Base-by-base conservation (phyloP, 2,888 invertebrate genomes). In the Rhamphomyia laevipes region DNA sequence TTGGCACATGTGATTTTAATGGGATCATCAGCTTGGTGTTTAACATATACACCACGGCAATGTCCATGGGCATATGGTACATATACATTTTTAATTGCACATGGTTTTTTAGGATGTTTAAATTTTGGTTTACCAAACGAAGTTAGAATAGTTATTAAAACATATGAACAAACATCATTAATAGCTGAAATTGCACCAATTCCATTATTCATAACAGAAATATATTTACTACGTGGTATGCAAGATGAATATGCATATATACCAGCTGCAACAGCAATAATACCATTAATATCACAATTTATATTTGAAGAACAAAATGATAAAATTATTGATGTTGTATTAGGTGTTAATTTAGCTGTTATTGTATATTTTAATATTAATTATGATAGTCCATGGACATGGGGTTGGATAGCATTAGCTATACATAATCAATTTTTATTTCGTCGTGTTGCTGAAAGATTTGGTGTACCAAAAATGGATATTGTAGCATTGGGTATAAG, bases 401-500 rank as follows among this genome's bases (percentile, higher is more conserved):
- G 51, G 21, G 58, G 58, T 13, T 38, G 56, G 23, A 48, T 55
- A 15, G 55, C 57, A 2, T 33, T 58, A 12, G 21, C 47, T 6
- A 42, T 49, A 16, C 27, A 57, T 9, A 58, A 58, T 48, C 55
- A 58, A 35, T 57, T 51, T 23, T 43, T 53, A 4, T 52, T 55
- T 15, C 51, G 52, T 21, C 41, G 48, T 10, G 18, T 55, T 2
- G 40, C 52, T 1, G 47, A 46, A 6, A 48, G 48, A 4, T 52
- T 51, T 33, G 44, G 53, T 27, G 53, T 57, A 21, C 55, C 56
- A 38, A 55, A 50, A 37, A 44, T 52, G 3, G 57, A 58, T 17
- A 51, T 58, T 18, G 44, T 56, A 17, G 54, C 58, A 0, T 48
- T 58, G 35, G 56, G 57, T 18, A 49, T 58, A 7, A 57, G 55